These are phyloP conservation scores for Montipora cactus DNA, from an alignment of 64 coral and sea anemone genomes.

Conservation along the genomic window DNA sequence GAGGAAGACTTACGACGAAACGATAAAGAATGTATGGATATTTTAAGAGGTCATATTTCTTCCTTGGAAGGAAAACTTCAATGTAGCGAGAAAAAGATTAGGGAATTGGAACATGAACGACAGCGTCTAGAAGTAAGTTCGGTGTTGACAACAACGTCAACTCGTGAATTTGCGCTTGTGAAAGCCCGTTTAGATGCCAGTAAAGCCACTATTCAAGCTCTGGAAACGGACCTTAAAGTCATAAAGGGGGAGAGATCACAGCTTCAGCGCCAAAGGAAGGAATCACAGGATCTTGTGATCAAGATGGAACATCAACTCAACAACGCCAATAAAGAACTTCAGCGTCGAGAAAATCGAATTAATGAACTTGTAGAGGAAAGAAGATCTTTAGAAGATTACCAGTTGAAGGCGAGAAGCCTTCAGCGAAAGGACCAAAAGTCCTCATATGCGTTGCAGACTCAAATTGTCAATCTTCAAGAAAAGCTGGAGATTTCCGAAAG, in stretches of 20 bases:
- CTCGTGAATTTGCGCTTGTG: not conserved
- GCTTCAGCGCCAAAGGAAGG: conserved; percentile 60
- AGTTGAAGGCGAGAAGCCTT: conserved; percentile 72
- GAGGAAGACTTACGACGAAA: conserved; percentile 84
- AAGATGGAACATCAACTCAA: conserved; percentile 69
- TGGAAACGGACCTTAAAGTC: conserved; percentile 77
- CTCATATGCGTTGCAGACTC: conserved; percentile 77
- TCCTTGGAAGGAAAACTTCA: conserved; percentile 82
- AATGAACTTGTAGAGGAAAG: conserved; percentile 78
- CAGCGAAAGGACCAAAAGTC: conserved; percentile 88
- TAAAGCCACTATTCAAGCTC: conserved; percentile 79
- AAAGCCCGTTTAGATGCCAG: conserved; percentile 66
- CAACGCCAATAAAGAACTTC: conserved; percentile 61
- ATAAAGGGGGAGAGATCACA: conserved; percentile 80
- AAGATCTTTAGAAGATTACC: conserved; percentile 76
- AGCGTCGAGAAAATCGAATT: conserved; percentile 75
- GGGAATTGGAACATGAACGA: conserved; percentile 72
- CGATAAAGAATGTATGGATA: conserved; percentile 92
- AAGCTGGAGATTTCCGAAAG: conserved; percentile 71
- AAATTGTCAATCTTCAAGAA: conserved; percentile 88
- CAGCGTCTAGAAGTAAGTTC: conserved; percentile 66
- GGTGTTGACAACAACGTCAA: conserved; percentile 45
- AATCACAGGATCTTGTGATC: conserved; percentile 73
- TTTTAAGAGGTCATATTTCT: conserved; percentile 77
- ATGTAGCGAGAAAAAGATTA: conserved; percentile 55